Conservation (phyloP, 2,888 invertebrate genomes). For the Drosophila anceps region DNA sequence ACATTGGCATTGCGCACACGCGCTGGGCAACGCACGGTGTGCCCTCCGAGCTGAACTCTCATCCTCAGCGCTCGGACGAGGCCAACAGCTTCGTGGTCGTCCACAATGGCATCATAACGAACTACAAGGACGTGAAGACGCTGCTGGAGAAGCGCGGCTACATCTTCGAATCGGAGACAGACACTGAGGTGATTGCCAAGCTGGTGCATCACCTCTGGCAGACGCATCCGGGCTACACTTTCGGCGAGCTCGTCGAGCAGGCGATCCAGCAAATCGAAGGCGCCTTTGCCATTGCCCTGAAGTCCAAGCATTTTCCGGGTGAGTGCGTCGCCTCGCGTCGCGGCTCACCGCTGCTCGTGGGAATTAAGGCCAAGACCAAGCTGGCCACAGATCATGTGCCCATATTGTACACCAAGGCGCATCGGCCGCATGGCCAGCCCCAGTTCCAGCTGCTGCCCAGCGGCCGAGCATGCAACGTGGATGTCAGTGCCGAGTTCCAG, state of each 20-base stretch:
- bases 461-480: slow-evolving; percentile 77
- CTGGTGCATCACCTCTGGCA: slow-evolving; percentile 96
- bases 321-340: slow-evolving; percentile 98
- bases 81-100: slow-evolving; percentile 94
- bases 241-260: slow-evolving; percentile 97
- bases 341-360: slow-evolving; percentile 98
- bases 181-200: slow-evolving; percentile 99
- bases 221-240: slow-evolving; percentile 94
- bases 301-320: slow-evolving; percentile 97
- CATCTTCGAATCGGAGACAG: slow-evolving; percentile 98
- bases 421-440: slow-evolving; percentile 88
- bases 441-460: slow-evolving; percentile 87
- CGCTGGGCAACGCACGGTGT: slow-evolving; percentile 99
- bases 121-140: slow-evolving; percentile 96
- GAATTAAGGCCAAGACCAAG: slow-evolving; percentile 97
- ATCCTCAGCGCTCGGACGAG: slow-evolving; percentile 97
- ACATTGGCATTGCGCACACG: slow-evolving; percentile 99
- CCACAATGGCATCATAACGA: slow-evolving; percentile 98
- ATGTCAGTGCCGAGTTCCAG: slow-evolving; percentile 95
- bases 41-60: slow-evolving; percentile 96
- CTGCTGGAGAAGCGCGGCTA: slow-evolving; percentile 96
- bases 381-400: slow-evolving; percentile 99
- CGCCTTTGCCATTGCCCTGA: slow-evolving; percentile 98
- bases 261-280: slow-evolving; percentile 99
- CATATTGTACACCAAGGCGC: slow-evolving; percentile 92